These are phyloP conservation scores for Typhlichthys subterraneus DNA, from an alignment of 2,797 vertebrate species.

Conservation along the genomic window DNA sequence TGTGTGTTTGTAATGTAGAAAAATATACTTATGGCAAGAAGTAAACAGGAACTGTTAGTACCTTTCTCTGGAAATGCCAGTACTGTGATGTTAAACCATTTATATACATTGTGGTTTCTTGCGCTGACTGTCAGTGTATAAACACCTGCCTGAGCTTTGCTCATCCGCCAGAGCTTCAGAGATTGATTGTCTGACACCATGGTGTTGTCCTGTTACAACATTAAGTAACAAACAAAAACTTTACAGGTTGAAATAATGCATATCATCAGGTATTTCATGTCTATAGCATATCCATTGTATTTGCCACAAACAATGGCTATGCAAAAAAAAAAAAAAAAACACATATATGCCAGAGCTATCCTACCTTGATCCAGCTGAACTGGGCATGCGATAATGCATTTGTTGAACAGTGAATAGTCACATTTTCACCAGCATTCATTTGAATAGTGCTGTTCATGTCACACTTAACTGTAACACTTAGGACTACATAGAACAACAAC, in stretches of 20 bases:
- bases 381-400: conserved; percentile 7
- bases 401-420: conserved; percentile 46
- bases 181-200: conserved; percentile 47
- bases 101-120: conserved; percentile 35
- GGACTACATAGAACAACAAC: conserved; percentile 7
- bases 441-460: conserved; percentile 29
- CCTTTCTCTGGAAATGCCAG: conserved; percentile 6
- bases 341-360: no score
- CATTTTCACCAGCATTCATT: conserved; percentile 50
- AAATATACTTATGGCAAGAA: no score
- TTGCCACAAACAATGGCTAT: no score
- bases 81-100: conserved; percentile 56
- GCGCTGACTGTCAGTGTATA: conserved; percentile 60
- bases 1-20: no score
- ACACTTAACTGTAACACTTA: conserved; percentile 58
- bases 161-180: conserved; percentile 55
- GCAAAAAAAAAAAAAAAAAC: no score
- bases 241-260: not conserved
- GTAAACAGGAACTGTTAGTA: no score
- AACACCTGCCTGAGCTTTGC: conserved; percentile 47
- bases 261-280: not conserved
- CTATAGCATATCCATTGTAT: not conserved
- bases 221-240: conserved; percentile 7
- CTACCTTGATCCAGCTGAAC: conserved; percentile 72
- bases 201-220: conserved; percentile 46